These are phyloP conservation scores for Zelleria hepariella DNA, from an alignment of 2,888 invertebrate species.

Conservation along the genomic window DNA sequence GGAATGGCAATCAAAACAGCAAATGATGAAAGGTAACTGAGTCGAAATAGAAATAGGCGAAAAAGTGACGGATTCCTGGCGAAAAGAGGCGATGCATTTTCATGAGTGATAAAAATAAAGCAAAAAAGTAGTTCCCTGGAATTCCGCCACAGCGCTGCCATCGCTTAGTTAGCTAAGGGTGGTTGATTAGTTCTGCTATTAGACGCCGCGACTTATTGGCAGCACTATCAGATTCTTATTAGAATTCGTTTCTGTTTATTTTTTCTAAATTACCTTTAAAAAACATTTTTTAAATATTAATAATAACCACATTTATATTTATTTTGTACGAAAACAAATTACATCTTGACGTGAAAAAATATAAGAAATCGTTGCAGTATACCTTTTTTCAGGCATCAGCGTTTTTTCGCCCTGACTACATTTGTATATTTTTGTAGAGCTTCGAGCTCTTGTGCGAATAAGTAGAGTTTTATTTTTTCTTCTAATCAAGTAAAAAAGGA, in stretches of 20 bases:
- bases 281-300: too few species aligned
- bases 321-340: too few species aligned
- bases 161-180: constrained; percentile 33
- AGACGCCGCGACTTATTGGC: constrained; percentile 44
- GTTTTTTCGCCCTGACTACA: too few species aligned
- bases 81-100: constrained; percentile 69
- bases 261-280: too few species aligned
- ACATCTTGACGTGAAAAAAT: too few species aligned
- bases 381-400: too few species aligned
- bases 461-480: constrained; percentile 3
- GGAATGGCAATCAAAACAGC: constrained; percentile 35
- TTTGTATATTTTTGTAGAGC: too few species aligned
- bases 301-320: too few species aligned
- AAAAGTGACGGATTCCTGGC: constrained; percentile 42
- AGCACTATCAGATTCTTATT: constrained; percentile 32
- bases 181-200: constrained; percentile 52
- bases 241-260: too few species aligned
- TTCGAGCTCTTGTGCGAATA: too few species aligned
- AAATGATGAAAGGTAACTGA: constrained; percentile 56
- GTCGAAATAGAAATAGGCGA: constrained; percentile 53
- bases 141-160: constrained; percentile 23
- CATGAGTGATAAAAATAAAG: constrained; percentile 58
- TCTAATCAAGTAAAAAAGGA: neutral
- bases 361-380: too few species aligned
- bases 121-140: constrained; percentile 53